phyloP scores from a whole-genome alignment of 2,888 invertebrate genomes.

The Leistus spinibarbis region DNA sequence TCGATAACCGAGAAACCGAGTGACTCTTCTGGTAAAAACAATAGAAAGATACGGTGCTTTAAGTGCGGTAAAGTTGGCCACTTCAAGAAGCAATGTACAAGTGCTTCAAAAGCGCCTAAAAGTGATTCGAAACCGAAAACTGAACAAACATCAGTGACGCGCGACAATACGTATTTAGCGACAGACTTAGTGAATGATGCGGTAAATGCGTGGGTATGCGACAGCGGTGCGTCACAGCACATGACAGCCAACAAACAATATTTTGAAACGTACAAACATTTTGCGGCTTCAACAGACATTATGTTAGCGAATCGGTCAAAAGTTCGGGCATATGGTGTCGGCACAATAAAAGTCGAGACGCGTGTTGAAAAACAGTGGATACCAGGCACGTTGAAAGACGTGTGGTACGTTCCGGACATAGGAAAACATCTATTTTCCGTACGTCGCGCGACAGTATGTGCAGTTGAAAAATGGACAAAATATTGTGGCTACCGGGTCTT shows the following conservation, averaged over 20 bases:
- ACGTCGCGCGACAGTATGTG: background rate
- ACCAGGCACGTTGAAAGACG: conserved; percentile 13
- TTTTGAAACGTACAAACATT: conserved; percentile 19
- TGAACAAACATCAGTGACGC: too few relatives aligned
- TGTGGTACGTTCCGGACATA: conserved; percentile 34
- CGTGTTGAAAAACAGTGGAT: background rate
- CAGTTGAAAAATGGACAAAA: background rate
- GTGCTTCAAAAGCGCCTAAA: background rate
- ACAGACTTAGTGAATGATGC: background rate
- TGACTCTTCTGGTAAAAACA: background rate
- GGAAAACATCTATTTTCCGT: conserved; percentile 28
- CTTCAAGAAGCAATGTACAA: background rate
- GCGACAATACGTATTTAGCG: too few relatives aligned
- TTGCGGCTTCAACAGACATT: conserved; percentile 9
- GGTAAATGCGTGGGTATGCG: conserved; percentile 20
- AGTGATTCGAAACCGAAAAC: background rate
- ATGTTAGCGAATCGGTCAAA: conserved; percentile 12
- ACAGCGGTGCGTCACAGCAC: conserved; percentile 23
- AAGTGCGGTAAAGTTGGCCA: conserved; percentile 3
- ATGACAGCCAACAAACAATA: conserved; percentile 8
- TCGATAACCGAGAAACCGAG: too few relatives aligned
- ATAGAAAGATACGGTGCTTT: background rate
- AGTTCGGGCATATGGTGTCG: conserved; percentile 22
- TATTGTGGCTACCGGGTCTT: conserved; percentile 5
- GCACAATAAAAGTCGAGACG: conserved; percentile 18